Evolutionary conservation across 2,797 vertebrate genomes (phyloP), one percentile per base, ranked within the genome.

Genomic region (Acestrorhynchus altus): DNA sequence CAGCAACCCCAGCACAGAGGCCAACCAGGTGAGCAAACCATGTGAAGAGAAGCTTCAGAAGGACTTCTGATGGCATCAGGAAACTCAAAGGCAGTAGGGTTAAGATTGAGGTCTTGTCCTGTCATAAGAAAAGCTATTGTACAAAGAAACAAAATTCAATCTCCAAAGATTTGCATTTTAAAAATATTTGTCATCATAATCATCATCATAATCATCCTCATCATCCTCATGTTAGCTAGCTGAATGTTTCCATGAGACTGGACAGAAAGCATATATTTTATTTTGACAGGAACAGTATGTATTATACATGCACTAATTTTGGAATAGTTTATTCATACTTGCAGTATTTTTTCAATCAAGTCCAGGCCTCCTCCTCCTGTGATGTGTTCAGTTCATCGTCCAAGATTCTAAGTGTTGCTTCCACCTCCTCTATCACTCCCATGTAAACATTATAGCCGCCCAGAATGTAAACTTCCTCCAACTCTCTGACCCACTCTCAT

Each of bases 21-120:
- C 91, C 49, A 94, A 81, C 88, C 96, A 97, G 96, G 98, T 99
- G 91, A 80, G 87, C 20, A 15, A 46, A 18, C 39, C 8, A 22
- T 51, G 0, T 20, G 28, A n/a, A 35, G 31, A 35, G 31, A 54
- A 54, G 4, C n/a, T 9, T 40, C 24, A 46, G 4, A 13, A 65
- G 39, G 47, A 46, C 40, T 8, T n/a, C 6, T 24, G 10, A 24
- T 24, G 22, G 40, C 39, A 44, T 12, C 20, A 51, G 10, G 3
- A 76, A 47, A n/a, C 22, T 18, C 28, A 12, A 52, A 7, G 24
- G 13, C 46, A 54, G 39, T 22, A 18, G n/a, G 28, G 16, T 59
- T 18, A 22, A 63, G 13, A n/a, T 76, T 60, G 5, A 76, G 6
- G 5, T n/a, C n/a, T n/a, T n/a, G n/a, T n/a, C 20, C 22, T 56